Percentiles rank a stretch among this genome's conserved stretches.
These are phyloP conservation scores for Harpagus bidentatus DNA, from an alignment of 2,113 vertebrate species.

Conservation along the genomic window DNA sequence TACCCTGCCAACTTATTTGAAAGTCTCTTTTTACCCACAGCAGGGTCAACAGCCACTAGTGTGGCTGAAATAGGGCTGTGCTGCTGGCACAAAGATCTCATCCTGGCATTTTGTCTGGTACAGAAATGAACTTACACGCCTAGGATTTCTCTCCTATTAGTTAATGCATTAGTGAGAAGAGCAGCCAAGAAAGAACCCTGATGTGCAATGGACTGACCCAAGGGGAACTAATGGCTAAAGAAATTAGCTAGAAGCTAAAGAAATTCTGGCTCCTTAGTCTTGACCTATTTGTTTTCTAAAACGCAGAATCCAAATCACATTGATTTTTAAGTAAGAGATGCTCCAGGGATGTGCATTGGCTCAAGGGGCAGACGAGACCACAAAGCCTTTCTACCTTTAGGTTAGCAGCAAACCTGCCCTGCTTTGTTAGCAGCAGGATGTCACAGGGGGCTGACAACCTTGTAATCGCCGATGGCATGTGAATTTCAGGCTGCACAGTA, in stretches of 20 bases:
- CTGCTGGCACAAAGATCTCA: background rate
- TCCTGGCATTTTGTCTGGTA: background rate
- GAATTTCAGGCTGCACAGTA: background rate
- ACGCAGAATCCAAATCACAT: background rate
- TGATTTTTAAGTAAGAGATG: background rate
- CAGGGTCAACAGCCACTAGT: background rate
- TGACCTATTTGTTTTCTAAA: background rate
- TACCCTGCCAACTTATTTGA: background rate
- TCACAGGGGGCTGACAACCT: background rate
- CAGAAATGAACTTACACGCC: background rate
- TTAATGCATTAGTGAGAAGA: background rate
- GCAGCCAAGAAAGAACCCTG: background rate
- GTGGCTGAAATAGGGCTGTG: background rate
- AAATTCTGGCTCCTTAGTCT: background rate
- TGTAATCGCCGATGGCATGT: accelerated
- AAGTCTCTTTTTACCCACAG: background rate
- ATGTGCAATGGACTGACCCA: background rate
- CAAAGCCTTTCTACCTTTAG: background rate
- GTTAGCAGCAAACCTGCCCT: background rate
- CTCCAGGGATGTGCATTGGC: background rate
- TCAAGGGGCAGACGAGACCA: background rate
- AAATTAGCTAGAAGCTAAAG: background rate
- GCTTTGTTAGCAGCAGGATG: background rate
- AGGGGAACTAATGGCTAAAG: background rate
- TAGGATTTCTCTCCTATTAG: background rate